Base-by-base conservation (phyloP, 2,797 vertebrate genomes). In the Salarias fasciatus region DNA sequence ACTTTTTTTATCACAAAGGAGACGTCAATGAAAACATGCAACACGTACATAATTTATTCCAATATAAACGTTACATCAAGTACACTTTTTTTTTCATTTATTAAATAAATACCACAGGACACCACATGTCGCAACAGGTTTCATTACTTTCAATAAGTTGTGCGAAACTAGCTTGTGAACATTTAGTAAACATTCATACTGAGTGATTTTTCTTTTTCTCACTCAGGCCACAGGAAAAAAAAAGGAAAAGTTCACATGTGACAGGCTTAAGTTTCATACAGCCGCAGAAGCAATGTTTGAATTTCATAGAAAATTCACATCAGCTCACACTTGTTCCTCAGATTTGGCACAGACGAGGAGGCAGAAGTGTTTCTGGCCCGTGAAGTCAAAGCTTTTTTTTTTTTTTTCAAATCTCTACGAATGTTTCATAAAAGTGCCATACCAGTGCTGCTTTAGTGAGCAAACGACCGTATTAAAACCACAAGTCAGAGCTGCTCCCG, bases 1-100 rank as follows among this genome's bases (percentile, higher is more conserved):
- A 33, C 18, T 53, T 11, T 46, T 29, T n/a, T n/a, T n/a, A 35
- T 56, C 18, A 70, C n/a, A 38, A 68, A 79, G 31, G 48, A 85
- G 44, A 45, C n/a, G 46, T 37, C 15, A 51, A 9, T 28, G n/a
- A 75, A 31, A 42, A 53, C 54, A 56, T 74, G 60, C 71, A 77
- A 85, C 82, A 90, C 69, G 60, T 75, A 86, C 60, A 90, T 88
- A 0, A 88, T 92, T 93, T 93, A 92, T 91, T 93, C 83, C 18
- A 81, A 79, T 76, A 83, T 68, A 89, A 91, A 89, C 76, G 35
- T 65, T 68, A 86, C 86, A 73, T 53, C 55, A 87, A 82, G 62
- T 54, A 86, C 64, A 83, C 64, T 80, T 86, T 38, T 79, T 55
- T 77, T 78, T 48, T 30, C 11, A 36, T 79, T 58, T 75, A 77